phyloP scores from a whole-genome alignment of 1,140 invertebrate species.

The Propsilocerus akamusi region DNA sequence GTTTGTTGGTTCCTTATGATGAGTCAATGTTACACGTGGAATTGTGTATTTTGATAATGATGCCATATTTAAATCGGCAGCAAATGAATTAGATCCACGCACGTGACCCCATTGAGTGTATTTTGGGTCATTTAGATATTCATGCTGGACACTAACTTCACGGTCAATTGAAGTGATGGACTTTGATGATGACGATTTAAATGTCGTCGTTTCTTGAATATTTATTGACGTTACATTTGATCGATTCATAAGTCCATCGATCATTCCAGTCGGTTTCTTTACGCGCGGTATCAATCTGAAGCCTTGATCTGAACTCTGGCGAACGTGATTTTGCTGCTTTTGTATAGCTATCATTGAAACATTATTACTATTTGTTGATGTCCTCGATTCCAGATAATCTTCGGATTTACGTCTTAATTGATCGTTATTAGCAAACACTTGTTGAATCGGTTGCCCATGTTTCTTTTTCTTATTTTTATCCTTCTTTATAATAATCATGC shows the following conservation, averaged over 20 bases:
- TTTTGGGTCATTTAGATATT: background rate
- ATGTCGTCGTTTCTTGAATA: background rate
- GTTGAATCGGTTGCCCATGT: background rate
- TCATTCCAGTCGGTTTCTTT: background rate
- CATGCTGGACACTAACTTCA: background rate
- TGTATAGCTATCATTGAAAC: background rate
- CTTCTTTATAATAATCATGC: background rate
- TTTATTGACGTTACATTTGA: background rate
- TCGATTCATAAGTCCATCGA: background rate
- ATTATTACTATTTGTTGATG: background rate
- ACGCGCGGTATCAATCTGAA: background rate
- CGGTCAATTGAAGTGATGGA: background rate
- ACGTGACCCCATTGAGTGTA: constrained; percentile 4
- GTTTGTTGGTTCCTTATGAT: background rate
- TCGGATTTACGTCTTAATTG: constrained; percentile 1
- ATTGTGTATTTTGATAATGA: constrained; percentile 6
- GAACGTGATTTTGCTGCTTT: background rate
- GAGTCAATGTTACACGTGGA: constrained; percentile 6
- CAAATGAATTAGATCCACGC: constrained; percentile 5
- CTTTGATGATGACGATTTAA: background rate
- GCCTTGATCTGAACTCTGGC: background rate
- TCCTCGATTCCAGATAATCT: background rate
- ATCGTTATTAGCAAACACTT: background rate
- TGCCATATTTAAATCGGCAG: background rate
- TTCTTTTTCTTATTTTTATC: background rate